Evolutionary conservation across 1,140 invertebrate genomes (phyloP), one percentile per base, ranked within the genome.

Genomic region (Monochamus saltuarius): DNA sequence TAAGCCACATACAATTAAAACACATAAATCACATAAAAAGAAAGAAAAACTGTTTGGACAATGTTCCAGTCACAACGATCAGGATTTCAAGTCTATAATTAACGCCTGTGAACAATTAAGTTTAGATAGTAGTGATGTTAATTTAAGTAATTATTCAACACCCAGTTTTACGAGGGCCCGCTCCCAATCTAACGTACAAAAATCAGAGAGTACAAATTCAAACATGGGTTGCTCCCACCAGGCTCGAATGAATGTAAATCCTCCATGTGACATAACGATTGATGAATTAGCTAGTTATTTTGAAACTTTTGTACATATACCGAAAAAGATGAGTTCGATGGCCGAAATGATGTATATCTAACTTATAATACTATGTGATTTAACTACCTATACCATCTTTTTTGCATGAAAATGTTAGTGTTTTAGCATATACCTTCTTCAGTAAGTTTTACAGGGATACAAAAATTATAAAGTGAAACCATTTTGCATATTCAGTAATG

Each of bases 311-410:
- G 90, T 95, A 56, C 90, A 95, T 84, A 94, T 96, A 81, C 94
- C 94, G 62, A 94, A 93, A 78, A 95, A 96, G 77, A 96, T 95
- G 94, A 95, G 92, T 35, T 87, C 89, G 49, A 95, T 95, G 93
- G 94, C 94, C 53, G 92, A 95, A 80, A 94, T 95, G 92, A 95
- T 95, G 93, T 96, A 96, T 76, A 95, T 92, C 80, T 96, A 61
- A 73, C 29, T n/a, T n/a, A n/a, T 54, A 35, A 22, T 29, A 29
- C 6, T 29, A 6, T 29, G 22, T 29, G 22, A 6, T 29, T 29
- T 29, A 29, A 29, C 6, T 29, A 29, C 22, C 6, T 29, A 29
- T 29, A 29, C 22, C 6, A 6, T 29, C 22, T 29, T 29, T 29
- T 29, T 6, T 29, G 22, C 22, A 29, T 29, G 22, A 29, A 29